Evolutionary conservation across 2,113 vertebrate species (phyloP), one percentile per base, ranked within the genome.

Genomic region (Tympanuchus pallidicinctus): DNA sequence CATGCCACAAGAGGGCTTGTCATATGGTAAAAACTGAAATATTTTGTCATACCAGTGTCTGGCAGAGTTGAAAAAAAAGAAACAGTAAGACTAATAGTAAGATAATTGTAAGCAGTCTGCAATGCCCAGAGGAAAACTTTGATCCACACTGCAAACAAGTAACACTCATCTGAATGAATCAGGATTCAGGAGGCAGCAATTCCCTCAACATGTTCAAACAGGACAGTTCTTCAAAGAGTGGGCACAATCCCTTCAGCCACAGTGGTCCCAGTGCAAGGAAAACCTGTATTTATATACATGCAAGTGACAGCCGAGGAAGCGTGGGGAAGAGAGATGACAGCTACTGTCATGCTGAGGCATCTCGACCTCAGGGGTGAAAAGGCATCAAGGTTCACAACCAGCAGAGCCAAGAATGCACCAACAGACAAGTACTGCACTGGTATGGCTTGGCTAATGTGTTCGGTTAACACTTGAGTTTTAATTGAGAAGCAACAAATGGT

Each of bases 1-100:
- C 95, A 83, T 89, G 93, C 82, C 90, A 90, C 75, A 83, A 32
- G 19, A 91, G 69, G 82, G 60, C 65, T 91, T 5, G 86, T 86
- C 92, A 74, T 1, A 81, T 80, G 50, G 60, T 18, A 90, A 73
- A 79, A 86, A 74, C 65, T 30, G 25, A 77, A 89, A 59, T 32
- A 82, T 40, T 32, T 27, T 40, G 36, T 73, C 54, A 24, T 32
- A 16, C 24, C 50, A 66, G 21, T 34, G 64, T 71, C 89, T 94
- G 88, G 86, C 38, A 88, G 56, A 88, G 64, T 18, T 61, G 67
- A 75, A 91, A 82, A 72, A 72, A 72, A 65, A 87, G 84, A 66
- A 73, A 42, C 2, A 82, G 9, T 18, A 48, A 77, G 63, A 47
- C 66, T 70, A 57, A 92, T 19, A 11, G 54, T 57, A 57, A 32